Percentiles rank a stretch among this genome's conserved stretches.
Evolutionary conservation across 2,888 invertebrate species (phyloP).

Genomic region (Aradus depressus): DNA sequence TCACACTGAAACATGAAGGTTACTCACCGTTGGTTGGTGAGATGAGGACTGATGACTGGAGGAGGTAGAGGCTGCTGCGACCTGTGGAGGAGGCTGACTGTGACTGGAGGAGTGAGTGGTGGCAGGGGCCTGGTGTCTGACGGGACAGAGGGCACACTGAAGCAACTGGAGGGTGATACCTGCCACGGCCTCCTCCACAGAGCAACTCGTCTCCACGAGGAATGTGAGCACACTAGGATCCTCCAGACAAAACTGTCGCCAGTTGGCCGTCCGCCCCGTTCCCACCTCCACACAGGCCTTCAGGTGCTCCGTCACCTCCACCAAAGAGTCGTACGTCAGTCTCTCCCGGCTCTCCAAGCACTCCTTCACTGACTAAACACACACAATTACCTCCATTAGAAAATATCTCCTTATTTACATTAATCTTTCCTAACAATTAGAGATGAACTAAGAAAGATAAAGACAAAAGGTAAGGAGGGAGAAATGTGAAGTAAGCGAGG

Average conservation of each 20-base stretch:
- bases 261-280: conserved; percentile 74
- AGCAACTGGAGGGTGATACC: conserved; percentile 81
- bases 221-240: conserved; percentile 71
- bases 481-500: too few species aligned
- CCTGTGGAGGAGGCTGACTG: too few species aligned
- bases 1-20: too few species aligned
- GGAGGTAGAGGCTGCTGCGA: too few species aligned
- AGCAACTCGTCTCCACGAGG: conserved; percentile 60
- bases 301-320: conserved; percentile 86
- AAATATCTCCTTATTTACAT: not conserved
- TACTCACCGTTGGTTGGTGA: too few species aligned
- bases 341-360: conserved; percentile 23
- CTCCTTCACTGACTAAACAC: conserved; percentile 39
- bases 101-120: too few species aligned
- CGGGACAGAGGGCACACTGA: conserved; percentile 73
- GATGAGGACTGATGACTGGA: too few species aligned
- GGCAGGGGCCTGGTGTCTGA: conserved; percentile 30
- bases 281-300: conserved; percentile 92
- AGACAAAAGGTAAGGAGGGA: not conserved
- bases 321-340: conserved; percentile 67
- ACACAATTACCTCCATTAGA: conserved; percentile 34
- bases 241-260: conserved; percentile 78
- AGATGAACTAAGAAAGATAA: not conserved
- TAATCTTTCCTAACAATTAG: too few species aligned
- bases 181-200: conserved; percentile 80